A percentile compares a stretch with the other conserved stretches of the same genome.
Evolutionary conservation across 2,888 invertebrate genomes (phyloP).

Genomic region (Tipula helvola): DNA sequence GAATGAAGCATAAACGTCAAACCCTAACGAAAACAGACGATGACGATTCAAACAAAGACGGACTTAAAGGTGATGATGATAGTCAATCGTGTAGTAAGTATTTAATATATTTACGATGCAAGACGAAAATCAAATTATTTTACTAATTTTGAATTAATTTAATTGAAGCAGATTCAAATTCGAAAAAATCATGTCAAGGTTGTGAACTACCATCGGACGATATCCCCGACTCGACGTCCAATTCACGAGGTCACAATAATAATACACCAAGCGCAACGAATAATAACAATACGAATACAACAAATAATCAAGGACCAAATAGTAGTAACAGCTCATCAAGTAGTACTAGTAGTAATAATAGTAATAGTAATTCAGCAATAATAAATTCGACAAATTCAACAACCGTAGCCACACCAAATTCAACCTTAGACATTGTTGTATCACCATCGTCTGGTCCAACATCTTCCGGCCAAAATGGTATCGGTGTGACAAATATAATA

Average conservation of each 20-base stretch:
- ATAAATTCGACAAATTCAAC: constrained; percentile 9
- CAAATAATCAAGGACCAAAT: constrained; percentile 13
- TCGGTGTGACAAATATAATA: constrained; percentile 42
- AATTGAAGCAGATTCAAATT: constrained; percentile 35
- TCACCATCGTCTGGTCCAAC: constrained; percentile 26
- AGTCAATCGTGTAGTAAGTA: constrained; percentile 36
- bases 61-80: constrained; percentile 38
- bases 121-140: background rate
- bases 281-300: constrained; percentile 40
- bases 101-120: background rate
- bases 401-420: constrained; percentile 32
- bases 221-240: constrained; percentile 52
- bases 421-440: constrained; percentile 26
- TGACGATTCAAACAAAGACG: constrained; percentile 46
- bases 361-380: background rate
- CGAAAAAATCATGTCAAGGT: constrained; percentile 62
- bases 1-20: constrained; percentile 94
- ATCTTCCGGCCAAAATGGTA: constrained; percentile 59
- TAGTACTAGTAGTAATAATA: constrained; percentile 7
- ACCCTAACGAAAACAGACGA: constrained; percentile 78
- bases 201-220: constrained; percentile 66
- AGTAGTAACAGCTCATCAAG: constrained; percentile 6
- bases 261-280: constrained; percentile 69
- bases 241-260: constrained; percentile 58
- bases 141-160: background rate